Evolutionary conservation across 2,113 vertebrate genomes (phyloP), one percentile per base, ranked within the genome.

Genomic region (Nibea albiflora): DNA sequence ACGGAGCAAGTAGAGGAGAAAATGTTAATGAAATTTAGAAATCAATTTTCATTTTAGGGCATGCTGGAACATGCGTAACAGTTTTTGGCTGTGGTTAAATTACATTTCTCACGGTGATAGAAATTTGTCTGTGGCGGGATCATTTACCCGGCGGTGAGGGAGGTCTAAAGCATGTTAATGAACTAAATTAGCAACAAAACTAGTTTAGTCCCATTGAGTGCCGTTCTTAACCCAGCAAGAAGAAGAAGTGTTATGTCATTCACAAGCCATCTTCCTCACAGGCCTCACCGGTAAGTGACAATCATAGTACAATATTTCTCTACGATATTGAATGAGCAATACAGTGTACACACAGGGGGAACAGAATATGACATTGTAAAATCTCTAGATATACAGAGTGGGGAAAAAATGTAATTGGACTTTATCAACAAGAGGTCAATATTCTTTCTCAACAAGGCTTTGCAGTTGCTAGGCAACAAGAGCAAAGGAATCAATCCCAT

Each of bases 381-480:
- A 82, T 78, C 80, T 85, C 63, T 75, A 44, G 76, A 86, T 86
- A 85, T 69, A 86, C 44, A 78, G 66, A 81, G 72, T 56, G 47
- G 62, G 60, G 22, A 66, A 76, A 81, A 88, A 88, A 88, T 90
- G 85, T 88, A 91, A 92, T 92, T 93, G 88, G 90, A 90, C 88
- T 90, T 91, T 81, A 93, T 93, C 92, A 93, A 92, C 88, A 92
- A 91, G 77, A 90, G 92, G 91, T 93, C 92, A 94, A 94, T 93
- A 90, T 90, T 90, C 83, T 85, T 66, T 79, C 81, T 85, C 88
- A 91, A 88, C 57, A 9, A 83, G 88, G 92, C 83, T 90, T 88
- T 85, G 85, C 86, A 86, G 93, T 94, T 94, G 92, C 93, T 90
- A 92, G 79, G 93, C 92, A 93, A 94, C 92, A 87, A 69, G 89